These are phyloP conservation scores for Homalodisca vitripennis DNA, from an alignment of 1,140 invertebrate genomes.

Conservation along the genomic window DNA sequence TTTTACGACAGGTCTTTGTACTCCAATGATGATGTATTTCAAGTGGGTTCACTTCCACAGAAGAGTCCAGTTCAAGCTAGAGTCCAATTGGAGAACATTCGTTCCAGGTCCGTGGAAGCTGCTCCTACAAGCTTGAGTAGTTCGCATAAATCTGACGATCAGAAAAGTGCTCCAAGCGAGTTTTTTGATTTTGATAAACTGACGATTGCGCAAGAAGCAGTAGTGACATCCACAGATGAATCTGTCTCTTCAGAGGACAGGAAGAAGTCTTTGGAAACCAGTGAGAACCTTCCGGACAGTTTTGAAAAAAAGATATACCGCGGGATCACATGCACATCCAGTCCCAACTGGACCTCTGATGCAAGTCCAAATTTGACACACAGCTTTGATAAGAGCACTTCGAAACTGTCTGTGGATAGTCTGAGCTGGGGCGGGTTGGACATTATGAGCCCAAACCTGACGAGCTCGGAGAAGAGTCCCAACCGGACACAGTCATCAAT, in stretches of 20 bases:
- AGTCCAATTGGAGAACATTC: conserved; percentile 26
- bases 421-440: conserved; percentile 23
- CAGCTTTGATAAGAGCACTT: conserved; percentile 27
- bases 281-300: neutral
- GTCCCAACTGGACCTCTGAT: conserved; percentile 29
- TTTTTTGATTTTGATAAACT: conserved; percentile 28
- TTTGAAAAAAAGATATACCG: conserved; percentile 10
- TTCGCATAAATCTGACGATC: neutral
- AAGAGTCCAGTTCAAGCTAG: conserved; percentile 19
- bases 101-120: conserved; percentile 30
- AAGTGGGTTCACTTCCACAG: conserved; percentile 31
- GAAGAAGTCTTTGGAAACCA: neutral
- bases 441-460: conserved; percentile 29
- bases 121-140: conserved; percentile 20
- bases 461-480: conserved; percentile 32
- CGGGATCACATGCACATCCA: conserved; percentile 11
- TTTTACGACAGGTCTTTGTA: conserved; percentile 19
- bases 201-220: neutral
- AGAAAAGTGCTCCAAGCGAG: neutral
- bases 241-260: neutral
- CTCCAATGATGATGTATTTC: conserved; percentile 21
- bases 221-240: conserved; percentile 4
- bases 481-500: conserved; percentile 33
- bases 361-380: conserved; percentile 32
- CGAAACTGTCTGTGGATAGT: conserved; percentile 32